These are phyloP conservation scores for Sterrhoptilus dennistouni DNA, from an alignment of 2,113 vertebrate species.

Conservation along the genomic window DNA sequence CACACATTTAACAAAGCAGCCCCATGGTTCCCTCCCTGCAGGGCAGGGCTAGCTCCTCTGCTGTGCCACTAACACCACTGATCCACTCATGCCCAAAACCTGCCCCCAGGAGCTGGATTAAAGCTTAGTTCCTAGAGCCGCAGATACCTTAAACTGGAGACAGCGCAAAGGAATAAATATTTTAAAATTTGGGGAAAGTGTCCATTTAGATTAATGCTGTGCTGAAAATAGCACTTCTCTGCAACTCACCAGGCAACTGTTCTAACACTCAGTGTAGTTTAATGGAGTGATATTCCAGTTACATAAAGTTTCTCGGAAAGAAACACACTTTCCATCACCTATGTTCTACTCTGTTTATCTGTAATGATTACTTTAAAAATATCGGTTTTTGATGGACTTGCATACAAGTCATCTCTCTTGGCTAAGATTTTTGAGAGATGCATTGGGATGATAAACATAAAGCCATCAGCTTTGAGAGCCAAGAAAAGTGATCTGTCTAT, in stretches of 20 bases:
- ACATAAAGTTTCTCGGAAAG: not conserved
- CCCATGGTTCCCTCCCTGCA: not conserved
- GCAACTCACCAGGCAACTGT: not conserved
- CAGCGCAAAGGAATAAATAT: not conserved
- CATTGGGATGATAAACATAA: not conserved
- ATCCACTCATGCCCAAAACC: not conserved
- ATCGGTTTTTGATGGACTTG: not conserved
- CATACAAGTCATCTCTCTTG: not conserved
- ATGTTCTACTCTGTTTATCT: not conserved
- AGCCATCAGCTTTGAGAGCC: not conserved
- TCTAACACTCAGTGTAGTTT: not conserved
- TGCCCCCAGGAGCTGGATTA: not conserved
- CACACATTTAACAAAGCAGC: not conserved
- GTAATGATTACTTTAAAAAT: not conserved
- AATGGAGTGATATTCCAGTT: not conserved
- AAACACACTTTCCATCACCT: not conserved
- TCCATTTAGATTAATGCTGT: conserved; percentile 26
- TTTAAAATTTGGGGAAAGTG: not conserved
- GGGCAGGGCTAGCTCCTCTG: not conserved
- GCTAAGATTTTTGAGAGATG: not conserved
- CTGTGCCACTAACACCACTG: not conserved
- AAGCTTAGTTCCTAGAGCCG: not conserved
- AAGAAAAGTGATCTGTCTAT: not conserved
- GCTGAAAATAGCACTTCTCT: conserved; percentile 42
- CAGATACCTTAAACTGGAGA: not conserved